A percentile compares a stretch with the other conserved stretches of the same genome.
phyloP scores from a whole-genome alignment of 2,797 vertebrate species.

The Esox lucius region DNA sequence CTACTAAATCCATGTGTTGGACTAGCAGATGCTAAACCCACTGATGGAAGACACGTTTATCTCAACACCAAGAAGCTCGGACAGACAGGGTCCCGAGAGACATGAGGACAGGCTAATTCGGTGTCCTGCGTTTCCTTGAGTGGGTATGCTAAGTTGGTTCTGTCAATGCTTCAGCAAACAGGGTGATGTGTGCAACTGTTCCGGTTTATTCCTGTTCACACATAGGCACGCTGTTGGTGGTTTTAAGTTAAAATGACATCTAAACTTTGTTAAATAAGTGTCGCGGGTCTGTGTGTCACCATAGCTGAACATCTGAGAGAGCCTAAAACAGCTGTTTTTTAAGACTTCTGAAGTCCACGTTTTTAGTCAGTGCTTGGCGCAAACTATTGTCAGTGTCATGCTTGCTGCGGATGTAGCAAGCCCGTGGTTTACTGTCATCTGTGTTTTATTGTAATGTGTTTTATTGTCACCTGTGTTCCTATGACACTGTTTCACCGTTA shows the following conservation, averaged over 20 bases:
- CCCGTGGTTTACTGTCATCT: slow-evolving; percentile 44
- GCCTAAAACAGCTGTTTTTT: slow-evolving; percentile 4
- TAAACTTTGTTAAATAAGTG: background rate
- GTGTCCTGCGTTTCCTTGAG: slow-evolving; percentile 1
- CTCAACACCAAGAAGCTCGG: slow-evolving; percentile 45
- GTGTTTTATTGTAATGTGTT: background rate
- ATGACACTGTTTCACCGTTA: background rate
- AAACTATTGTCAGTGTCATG: slow-evolving; percentile 10
- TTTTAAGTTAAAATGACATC: too few species aligned
- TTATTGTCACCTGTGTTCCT: slow-evolving; percentile 26
- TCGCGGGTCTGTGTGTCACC: background rate
- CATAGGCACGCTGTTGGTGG: too few species aligned
- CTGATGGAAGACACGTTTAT: slow-evolving; percentile 50
- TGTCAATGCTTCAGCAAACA: slow-evolving; percentile 1
- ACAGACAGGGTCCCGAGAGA: slow-evolving; percentile 39
- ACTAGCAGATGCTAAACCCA: slow-evolving; percentile 54
- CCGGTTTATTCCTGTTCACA: background rate
- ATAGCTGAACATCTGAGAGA: background rate
- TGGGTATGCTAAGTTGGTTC: slow-evolving; percentile 1
- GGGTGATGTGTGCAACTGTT: background rate
- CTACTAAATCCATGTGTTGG: slow-evolving; percentile 67
- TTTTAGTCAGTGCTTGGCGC: background rate
- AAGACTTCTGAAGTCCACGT: background rate
- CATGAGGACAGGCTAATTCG: slow-evolving; percentile 19
- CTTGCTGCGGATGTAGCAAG: slow-evolving; percentile 6